Evolutionary conservation across 2,888 invertebrate genomes (phyloP).

Genomic region (Marronus borbonicus): DNA sequence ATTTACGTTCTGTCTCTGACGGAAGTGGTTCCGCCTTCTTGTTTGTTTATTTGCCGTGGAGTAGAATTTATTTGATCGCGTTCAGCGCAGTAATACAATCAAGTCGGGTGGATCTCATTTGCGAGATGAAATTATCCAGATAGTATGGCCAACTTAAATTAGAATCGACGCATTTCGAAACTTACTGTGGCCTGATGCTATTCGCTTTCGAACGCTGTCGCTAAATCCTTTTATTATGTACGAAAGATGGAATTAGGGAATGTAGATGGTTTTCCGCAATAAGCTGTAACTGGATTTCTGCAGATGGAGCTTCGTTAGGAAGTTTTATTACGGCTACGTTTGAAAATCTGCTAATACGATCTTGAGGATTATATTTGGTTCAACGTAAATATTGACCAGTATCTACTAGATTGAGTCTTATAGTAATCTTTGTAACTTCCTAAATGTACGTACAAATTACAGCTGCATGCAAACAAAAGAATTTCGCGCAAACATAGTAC

Average conservation of each 20-base stretch:
- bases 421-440: too few relatives aligned
- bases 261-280: too few relatives aligned
- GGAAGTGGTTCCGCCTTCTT: constrained; percentile 22
- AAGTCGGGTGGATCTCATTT: constrained; percentile 31
- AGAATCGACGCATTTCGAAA: constrained; percentile 25
- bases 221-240: not conserved
- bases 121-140: constrained; percentile 39
- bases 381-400: too few relatives aligned
- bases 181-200: not conserved
- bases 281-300: too few relatives aligned
- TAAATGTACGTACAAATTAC: too few relatives aligned
- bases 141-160: constrained; percentile 37
- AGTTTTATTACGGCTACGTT: too few relatives aligned
- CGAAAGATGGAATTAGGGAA: too few relatives aligned
- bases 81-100: constrained; percentile 30
- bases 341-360: too few relatives aligned
- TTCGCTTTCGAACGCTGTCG: not conserved
- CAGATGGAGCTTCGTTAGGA: too few relatives aligned
- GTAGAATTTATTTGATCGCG: constrained; percentile 31
- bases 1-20: not conserved
- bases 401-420: too few relatives aligned
- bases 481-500: not conserved
- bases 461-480: too few relatives aligned
- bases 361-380: too few relatives aligned
- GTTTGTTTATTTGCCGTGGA: constrained; percentile 27